phyloP scores from a whole-genome alignment of 2,113 vertebrate species.

The Bucco capensis region DNA sequence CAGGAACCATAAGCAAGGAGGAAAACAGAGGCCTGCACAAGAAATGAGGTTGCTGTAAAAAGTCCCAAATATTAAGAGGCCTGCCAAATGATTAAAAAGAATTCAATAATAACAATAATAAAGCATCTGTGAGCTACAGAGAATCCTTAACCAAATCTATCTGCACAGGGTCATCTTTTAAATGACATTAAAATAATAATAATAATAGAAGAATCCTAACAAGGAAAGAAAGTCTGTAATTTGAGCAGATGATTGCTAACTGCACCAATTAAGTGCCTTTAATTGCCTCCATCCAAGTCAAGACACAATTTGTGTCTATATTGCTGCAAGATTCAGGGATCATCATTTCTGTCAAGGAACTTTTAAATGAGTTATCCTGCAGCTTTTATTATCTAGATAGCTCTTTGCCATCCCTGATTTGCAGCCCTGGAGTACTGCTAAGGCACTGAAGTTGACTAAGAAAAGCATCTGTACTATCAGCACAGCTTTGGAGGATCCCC shows the following conservation, averaged over 20 bases:
- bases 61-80: neutral
- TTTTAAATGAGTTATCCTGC: conserved; percentile 13
- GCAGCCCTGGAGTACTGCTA: neutral
- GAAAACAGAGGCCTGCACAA: neutral
- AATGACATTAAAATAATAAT: neutral
- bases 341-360: conserved; percentile 13
- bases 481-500: neutral
- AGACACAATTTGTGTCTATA: neutral
- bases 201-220: neutral
- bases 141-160: neutral
- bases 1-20: neutral
- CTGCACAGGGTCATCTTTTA: neutral
- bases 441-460: neutral
- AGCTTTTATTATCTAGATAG: neutral
- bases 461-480: neutral
- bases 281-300: conserved; percentile 38
- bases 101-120: too few species aligned
- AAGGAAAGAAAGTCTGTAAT: neutral
- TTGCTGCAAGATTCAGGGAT: neutral
- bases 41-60: neutral
- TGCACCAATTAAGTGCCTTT: conserved; percentile 43
- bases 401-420: neutral
- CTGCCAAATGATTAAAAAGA: neutral
- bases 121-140: neutral
- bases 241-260: conserved; percentile 36